These are phyloP conservation scores for Cyprinodon tularosa DNA, from an alignment of 2,113 vertebrate species.

Conservation along the genomic window DNA sequence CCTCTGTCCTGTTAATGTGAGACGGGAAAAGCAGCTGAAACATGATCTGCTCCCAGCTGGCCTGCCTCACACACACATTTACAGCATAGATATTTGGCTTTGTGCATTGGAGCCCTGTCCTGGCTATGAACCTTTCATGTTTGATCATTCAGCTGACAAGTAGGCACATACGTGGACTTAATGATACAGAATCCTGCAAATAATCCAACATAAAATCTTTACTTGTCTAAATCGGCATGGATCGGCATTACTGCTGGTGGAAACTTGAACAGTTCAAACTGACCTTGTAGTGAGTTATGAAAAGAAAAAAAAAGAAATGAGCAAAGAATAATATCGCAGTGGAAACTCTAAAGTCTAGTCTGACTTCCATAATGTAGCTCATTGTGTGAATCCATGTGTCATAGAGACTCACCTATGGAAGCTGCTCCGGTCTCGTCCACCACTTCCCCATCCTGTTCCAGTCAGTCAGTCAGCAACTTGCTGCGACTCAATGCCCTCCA, in stretches of 20 bases:
- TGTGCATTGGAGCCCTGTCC: slow-evolving; percentile 18
- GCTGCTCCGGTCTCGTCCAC: slow-evolving; percentile 65
- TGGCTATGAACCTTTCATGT: slow-evolving; percentile 8
- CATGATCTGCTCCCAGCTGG: slow-evolving; percentile 48
- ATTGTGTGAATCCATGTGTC: slow-evolving; percentile 41
- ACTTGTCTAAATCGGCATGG: slow-evolving; percentile 19
- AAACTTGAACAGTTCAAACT: slow-evolving; percentile 20
- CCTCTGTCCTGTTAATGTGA: slow-evolving; percentile 61
- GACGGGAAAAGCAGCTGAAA: slow-evolving; percentile 68
- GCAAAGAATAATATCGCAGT: slow-evolving; percentile 33
- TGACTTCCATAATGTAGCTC: slow-evolving; percentile 35
- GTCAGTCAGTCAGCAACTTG: slow-evolving; percentile 69
- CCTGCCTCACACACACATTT: slow-evolving; percentile 30
- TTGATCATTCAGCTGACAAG: slow-evolving; percentile 17
- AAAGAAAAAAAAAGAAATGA: slow-evolving; percentile 25
- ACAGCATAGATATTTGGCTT: slow-evolving; percentile 16
- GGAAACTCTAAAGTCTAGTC: slow-evolving; percentile 24
- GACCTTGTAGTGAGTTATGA: slow-evolving; percentile 49
- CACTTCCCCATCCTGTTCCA: slow-evolving; percentile 79
- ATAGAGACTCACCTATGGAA: slow-evolving; percentile 69
- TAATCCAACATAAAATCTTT: slow-evolving; percentile 23
- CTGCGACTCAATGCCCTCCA: slow-evolving; percentile 52
- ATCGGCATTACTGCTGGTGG: background rate
- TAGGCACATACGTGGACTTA: slow-evolving; percentile 17
- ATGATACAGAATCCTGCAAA: slow-evolving; percentile 35